Conservation (phyloP, 2,113 vertebrate species). For the Scartelaos histophorus region DNA sequence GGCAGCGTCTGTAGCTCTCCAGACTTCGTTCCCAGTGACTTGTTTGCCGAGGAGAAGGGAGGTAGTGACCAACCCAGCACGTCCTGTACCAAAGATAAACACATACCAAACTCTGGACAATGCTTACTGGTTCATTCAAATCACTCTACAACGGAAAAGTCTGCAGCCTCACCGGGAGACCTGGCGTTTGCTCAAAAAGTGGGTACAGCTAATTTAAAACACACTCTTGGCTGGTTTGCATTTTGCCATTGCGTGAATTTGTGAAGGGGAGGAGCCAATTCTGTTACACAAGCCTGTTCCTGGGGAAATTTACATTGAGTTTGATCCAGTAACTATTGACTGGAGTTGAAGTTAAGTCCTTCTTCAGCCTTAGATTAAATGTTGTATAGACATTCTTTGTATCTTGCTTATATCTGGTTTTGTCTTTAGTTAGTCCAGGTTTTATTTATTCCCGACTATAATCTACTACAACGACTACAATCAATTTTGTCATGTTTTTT, state of each 20-base stretch:
- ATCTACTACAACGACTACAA: no score
- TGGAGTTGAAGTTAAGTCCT: no score
- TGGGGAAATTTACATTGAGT: no score
- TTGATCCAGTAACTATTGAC: no score
- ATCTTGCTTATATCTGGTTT: background rate
- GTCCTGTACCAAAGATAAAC: background rate
- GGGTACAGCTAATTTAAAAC: conserved; percentile 9
- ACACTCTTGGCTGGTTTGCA: background rate
- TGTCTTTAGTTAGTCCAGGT: background rate
- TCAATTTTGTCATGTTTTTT: background rate
- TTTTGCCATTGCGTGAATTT: background rate
- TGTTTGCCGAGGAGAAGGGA: conserved; percentile 73
- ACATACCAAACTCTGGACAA: conserved; percentile 8
- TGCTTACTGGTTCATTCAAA: conserved; percentile 34
- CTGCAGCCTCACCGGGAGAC: conserved; percentile 75
- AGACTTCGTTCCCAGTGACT: conserved; percentile 63
- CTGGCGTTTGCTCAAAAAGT: conserved; percentile 87
- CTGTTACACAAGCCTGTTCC: background rate
- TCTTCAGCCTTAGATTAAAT: background rate
- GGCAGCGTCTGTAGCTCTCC: conserved; percentile 68
- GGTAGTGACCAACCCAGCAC: conserved; percentile 29
- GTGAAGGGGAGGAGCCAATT: background rate
- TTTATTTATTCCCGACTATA: no score
- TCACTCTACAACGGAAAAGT: conserved; percentile 5
- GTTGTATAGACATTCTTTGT: background rate